Percentiles rank a stretch among this genome's conserved stretches.
These are phyloP conservation scores for Cetonia aurata DNA, from an alignment of 2,888 invertebrate species.

Conservation along the genomic window DNA sequence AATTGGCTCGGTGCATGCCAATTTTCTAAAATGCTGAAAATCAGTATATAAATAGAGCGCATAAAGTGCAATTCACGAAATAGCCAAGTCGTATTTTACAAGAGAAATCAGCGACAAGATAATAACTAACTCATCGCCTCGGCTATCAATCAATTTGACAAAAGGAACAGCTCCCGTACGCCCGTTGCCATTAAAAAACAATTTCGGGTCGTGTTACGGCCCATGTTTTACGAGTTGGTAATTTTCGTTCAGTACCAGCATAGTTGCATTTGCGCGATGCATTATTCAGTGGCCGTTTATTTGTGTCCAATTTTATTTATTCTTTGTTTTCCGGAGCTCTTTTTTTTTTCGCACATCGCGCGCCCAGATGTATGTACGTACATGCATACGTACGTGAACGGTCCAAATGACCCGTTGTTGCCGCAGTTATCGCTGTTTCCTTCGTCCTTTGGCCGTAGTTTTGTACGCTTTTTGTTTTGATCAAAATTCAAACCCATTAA, in stretches of 20 bases:
- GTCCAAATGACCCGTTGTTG: slow-evolving; percentile 36
- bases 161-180: slow-evolving; percentile 32
- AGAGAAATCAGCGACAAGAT: slow-evolving; percentile 53
- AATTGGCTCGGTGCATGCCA: too few relatives aligned
- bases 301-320: slow-evolving; percentile 41
- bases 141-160: slow-evolving; percentile 45
- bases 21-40: too few relatives aligned
- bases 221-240: slow-evolving; percentile 49
- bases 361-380: slow-evolving; percentile 2
- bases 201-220: slow-evolving; percentile 46
- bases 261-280: slow-evolving; percentile 51
- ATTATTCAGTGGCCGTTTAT: slow-evolving; percentile 50
- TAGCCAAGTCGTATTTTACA: too few relatives aligned
- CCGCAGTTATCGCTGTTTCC: slow-evolving; percentile 36
- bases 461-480: slow-evolving; percentile 20
- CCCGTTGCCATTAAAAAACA: slow-evolving; percentile 49
- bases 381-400: slow-evolving; percentile 9
- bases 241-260: slow-evolving; percentile 51
- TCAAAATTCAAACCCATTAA: slow-evolving; percentile 34
- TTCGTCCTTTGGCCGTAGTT: slow-evolving; percentile 24
- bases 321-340: slow-evolving; percentile 2
- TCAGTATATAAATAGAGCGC: too few relatives aligned
- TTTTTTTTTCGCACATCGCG: slow-evolving; percentile 38
- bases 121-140: slow-evolving; percentile 51
- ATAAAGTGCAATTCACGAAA: too few relatives aligned